phyloP scores from a whole-genome alignment of 2,113 vertebrate genomes.

The Sigmodon hispidus region DNA sequence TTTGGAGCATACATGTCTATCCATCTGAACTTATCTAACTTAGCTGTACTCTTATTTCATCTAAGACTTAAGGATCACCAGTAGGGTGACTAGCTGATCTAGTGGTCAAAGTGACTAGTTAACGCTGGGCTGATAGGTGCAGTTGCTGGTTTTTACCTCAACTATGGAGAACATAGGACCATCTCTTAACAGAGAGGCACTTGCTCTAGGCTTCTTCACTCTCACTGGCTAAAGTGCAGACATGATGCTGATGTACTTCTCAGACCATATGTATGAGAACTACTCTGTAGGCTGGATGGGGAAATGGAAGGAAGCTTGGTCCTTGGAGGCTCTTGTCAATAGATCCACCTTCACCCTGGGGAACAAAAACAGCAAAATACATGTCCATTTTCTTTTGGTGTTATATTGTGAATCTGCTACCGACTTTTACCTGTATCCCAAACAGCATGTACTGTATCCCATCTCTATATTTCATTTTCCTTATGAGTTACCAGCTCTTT shows the following conservation, averaged over 20 bases:
- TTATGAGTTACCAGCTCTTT: not conserved
- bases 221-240: not conserved
- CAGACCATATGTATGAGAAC: not conserved
- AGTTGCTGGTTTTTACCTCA: not conserved
- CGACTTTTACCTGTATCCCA: not conserved
- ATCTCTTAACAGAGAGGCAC: not conserved
- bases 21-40: not conserved
- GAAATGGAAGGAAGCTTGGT: not conserved
- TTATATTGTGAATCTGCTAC: not conserved
- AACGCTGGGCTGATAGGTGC: not conserved
- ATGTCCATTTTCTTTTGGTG: not conserved
- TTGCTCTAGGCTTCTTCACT: not conserved
- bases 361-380: not conserved
- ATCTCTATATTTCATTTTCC: conserved; percentile 1
- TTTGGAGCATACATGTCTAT: not conserved
- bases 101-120: not conserved
- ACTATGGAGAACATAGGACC: not conserved
- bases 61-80: not conserved
- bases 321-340: not conserved
- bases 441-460: not conserved
- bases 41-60: not conserved
- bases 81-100: not conserved
- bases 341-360: not conserved
- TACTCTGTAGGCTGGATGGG: not conserved
- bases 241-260: not conserved